Evolutionary conservation across 2,888 invertebrate genomes (phyloP).

Genomic region (Emmelina monodactyla): DNA sequence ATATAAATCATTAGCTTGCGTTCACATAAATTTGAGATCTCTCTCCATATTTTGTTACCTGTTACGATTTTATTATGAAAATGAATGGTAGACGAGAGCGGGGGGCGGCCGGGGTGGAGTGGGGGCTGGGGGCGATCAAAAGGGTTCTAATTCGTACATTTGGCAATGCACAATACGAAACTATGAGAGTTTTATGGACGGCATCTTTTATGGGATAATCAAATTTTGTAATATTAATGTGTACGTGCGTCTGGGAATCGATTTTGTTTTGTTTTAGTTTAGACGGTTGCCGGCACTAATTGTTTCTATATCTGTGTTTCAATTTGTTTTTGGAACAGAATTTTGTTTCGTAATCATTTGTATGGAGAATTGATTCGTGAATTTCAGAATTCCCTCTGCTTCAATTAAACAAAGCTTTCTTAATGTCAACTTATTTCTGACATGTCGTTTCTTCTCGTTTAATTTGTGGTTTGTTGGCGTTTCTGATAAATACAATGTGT

Average conservation of each 20-base stretch:
- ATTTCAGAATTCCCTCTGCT: conserved; percentile 16
- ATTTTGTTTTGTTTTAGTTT: conserved; percentile 24
- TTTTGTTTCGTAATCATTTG: background rate
- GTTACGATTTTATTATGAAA: conserved; percentile 67
- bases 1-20: conserved; percentile 49
- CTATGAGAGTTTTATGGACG: conserved; percentile 61
- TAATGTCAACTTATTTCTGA: conserved; percentile 45
- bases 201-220: conserved; percentile 66
- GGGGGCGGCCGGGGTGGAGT: no score
- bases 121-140: conserved; percentile 41
- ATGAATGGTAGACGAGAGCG: conserved; percentile 62
- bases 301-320: no score
- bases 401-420: conserved; percentile 40
- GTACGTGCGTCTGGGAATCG: conserved; percentile 34
- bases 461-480: conserved; percentile 38
- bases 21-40: conserved; percentile 54
- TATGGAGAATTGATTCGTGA: conserved; percentile 4
- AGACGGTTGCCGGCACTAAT: no score
- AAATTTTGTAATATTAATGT: conserved; percentile 65
- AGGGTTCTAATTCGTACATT: conserved; percentile 64
- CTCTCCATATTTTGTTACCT: conserved; percentile 65
- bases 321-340: background rate
- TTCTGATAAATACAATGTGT: conserved; percentile 24
- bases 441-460: conserved; percentile 41
- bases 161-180: conserved; percentile 55